phyloP scores from a whole-genome alignment of 2,113 vertebrate genomes.

The Actenoides hombroni region DNA sequence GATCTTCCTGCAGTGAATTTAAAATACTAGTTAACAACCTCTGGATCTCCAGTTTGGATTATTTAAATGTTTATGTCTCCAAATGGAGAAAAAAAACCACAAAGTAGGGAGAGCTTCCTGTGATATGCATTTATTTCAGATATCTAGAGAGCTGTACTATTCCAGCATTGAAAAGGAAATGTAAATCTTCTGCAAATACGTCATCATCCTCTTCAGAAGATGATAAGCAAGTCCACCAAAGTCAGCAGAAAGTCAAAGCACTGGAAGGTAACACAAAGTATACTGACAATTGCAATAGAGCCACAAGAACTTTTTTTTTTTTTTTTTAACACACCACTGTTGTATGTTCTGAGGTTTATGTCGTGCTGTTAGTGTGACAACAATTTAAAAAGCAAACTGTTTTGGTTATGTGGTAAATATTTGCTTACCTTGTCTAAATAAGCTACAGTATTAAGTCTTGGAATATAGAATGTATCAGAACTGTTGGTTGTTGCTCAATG shows the following conservation, averaged over 20 bases:
- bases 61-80: background rate
- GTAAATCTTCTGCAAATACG: conserved; percentile 74
- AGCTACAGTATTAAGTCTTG: background rate
- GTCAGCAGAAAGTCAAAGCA: conserved; percentile 19
- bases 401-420: background rate
- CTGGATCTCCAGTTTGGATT: conserved; percentile 9
- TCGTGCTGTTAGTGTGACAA: no score
- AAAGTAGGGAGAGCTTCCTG: background rate
- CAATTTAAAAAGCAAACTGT: no score
- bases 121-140: conserved; percentile 55
- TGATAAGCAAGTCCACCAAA: conserved; percentile 69
- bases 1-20: conserved; percentile 5
- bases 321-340: background rate
- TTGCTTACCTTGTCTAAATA: background rate
- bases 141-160: conserved; percentile 86
- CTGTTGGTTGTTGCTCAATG: background rate
- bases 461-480: background rate
- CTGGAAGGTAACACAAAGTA: conserved; percentile 68
- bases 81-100: background rate
- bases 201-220: conserved; percentile 83
- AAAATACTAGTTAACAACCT: background rate
- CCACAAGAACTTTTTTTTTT: background rate
- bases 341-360: background rate
- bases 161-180: conserved; percentile 86
- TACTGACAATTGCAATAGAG: background rate